These are phyloP conservation scores for Caenorhabditis sp. DNA, from an alignment of 2,888 invertebrate species.

Conservation along the genomic window DNA sequence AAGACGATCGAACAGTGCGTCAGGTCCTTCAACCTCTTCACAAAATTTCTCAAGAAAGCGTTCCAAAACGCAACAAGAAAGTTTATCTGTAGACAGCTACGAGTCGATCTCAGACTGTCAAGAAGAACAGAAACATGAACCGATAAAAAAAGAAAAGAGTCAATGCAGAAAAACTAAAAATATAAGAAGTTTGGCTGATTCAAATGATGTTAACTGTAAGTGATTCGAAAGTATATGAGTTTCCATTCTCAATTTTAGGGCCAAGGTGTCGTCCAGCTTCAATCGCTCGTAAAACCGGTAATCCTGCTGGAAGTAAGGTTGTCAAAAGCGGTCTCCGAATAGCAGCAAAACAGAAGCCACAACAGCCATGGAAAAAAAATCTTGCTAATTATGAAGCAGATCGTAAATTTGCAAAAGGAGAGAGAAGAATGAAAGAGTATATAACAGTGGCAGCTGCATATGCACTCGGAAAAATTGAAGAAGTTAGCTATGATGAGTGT, in stretches of 20 bases:
- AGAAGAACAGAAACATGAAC: too few species aligned
- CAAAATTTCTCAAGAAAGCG: too few species aligned
- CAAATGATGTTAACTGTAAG: too few species aligned
- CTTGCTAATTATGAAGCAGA: constrained; percentile 32
- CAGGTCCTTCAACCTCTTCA: too few species aligned
- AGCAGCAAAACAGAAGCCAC: constrained; percentile 35
- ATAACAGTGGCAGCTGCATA: constrained; percentile 31
- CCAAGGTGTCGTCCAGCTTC: constrained; percentile 49
- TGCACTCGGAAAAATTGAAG: constrained; percentile 38
- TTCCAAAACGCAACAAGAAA: too few species aligned
- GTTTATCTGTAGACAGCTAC: too few species aligned
- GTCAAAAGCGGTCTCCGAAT: constrained; percentile 35
- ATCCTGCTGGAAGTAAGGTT: constrained; percentile 13
- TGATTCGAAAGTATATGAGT: too few species aligned
- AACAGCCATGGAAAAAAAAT: constrained; percentile 58
- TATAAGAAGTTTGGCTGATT: too few species aligned
- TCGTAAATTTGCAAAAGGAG: constrained; percentile 53
- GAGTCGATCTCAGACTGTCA: too few species aligned
- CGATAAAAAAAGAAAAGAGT: too few species aligned
- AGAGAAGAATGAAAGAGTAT: constrained; percentile 47
- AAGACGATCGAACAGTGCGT: background rate
- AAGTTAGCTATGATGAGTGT: constrained; percentile 52
- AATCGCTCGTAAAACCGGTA: constrained; percentile 40
- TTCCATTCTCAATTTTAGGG: too few species aligned
- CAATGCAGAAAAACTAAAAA: too few species aligned